A percentile compares a stretch with the other conserved stretches of the same genome.
These are phyloP conservation scores for Aphidius ervi DNA, from an alignment of 1,140 invertebrate species.

Conservation along the genomic window DNA sequence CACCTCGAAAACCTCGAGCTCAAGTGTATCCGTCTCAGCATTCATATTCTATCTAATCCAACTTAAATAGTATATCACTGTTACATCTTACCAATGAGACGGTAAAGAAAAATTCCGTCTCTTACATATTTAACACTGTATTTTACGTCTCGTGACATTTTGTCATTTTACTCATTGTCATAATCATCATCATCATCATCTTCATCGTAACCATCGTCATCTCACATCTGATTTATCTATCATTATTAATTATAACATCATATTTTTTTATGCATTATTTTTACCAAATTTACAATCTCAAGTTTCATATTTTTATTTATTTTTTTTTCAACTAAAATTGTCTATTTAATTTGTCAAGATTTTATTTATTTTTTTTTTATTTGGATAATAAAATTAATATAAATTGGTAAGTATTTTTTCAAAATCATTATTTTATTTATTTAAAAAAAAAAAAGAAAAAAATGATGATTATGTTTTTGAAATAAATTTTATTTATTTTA, in stretches of 20 bases:
- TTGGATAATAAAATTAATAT: no score
- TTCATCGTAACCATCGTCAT: not conserved
- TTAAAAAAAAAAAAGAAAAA: no score
- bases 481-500: no score
- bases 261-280: not conserved
- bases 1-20: constrained; percentile 54
- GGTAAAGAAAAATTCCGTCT: constrained; percentile 11
- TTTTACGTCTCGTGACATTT: constrained; percentile 22
- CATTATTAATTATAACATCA: not conserved
- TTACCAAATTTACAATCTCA: not conserved
- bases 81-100: constrained; percentile 20
- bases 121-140: constrained; percentile 16
- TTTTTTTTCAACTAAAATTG: no score
- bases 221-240: not conserved
- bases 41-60: constrained; percentile 28
- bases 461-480: no score
- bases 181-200: not conserved
- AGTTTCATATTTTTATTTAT: not conserved
- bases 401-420: no score
- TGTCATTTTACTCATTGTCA: not conserved
- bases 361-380: no score
- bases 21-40: constrained; percentile 42
- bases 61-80: constrained; percentile 22
- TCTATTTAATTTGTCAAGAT: no score
- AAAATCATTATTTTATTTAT: no score